Evolutionary conservation across 2,113 vertebrate species (phyloP), one percentile per base, ranked within the genome.

Genomic region (Callocephalon fimbriatum): DNA sequence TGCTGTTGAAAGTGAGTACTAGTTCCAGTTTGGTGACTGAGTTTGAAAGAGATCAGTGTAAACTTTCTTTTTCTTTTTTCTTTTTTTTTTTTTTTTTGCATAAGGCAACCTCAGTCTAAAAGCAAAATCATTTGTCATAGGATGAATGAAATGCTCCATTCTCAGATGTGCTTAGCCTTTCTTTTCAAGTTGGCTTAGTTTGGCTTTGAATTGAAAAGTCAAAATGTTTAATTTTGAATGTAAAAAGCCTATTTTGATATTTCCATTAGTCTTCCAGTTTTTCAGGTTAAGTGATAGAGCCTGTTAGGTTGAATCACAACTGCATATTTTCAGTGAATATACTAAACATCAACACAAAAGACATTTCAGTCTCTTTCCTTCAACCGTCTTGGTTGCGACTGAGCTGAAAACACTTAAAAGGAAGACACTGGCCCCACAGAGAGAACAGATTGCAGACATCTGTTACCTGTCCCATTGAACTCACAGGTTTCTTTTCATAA

Each of bases 391-490:
- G 12, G 6, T 84, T 81, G 35, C 85, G 61, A 56, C 59, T 71
- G 48, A 87, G 71, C 50, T 3, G 53, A 84, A 78, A 92, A 77
- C 3, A 0, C 50, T 89, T 82, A 29, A n/a, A 85, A 74, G 59
- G 63, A 78, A 31, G 56, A 59, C n/a, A 38, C n/a, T 48, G 62
- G 17, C 25, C 53, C 71, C 74, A 90, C 16, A 9, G 93, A 93
- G 91, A 96, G 62, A 94, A 47, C 77, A 87, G 73, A 85, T 72
- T 96, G 84, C 58, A 96, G 48, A 66, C 81, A 96, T 96, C 73
- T 95, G 85, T 89, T 90, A 85, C 66, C 89, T 95, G 70, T 94
- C 44, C 90, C 40, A 15, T 11, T 75, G 73, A 96, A 85, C 66
- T 58, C 44, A 38, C 4, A 27, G 59, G 61, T 91, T 87, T 44